Evolutionary conservation across 30 jellyfish, hydroid and myxozoan genomes (phyloP).

Genomic region (Chrysaora quinquecirrha): DNA sequence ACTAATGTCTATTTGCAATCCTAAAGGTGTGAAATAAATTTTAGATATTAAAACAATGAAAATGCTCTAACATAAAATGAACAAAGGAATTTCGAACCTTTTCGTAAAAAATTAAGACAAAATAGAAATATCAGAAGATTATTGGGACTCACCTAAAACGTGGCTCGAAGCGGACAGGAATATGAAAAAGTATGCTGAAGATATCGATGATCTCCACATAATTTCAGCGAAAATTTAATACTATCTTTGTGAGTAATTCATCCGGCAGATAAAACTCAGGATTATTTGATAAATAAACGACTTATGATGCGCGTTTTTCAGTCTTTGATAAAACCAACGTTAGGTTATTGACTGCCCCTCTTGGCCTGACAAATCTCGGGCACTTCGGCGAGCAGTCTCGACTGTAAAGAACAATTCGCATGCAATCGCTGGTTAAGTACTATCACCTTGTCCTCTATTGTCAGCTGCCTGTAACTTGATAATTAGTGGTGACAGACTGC

Average conservation of each 20-base stretch:
- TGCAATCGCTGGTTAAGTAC: conserved; percentile 55
- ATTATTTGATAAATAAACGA: not conserved
- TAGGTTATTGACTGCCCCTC: conserved; percentile 36
- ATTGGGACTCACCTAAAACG: not conserved
- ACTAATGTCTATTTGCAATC: no score
- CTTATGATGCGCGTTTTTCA: not conserved
- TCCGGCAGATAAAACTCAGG: not conserved
- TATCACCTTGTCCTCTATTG: conserved; percentile 26
- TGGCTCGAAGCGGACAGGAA: not conserved
- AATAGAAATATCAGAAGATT: no score
- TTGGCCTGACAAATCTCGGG: conserved; percentile 6
- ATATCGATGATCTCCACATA: conserved; percentile 1
- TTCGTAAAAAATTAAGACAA: not conserved
- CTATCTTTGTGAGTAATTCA: not conserved
- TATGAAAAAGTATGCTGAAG: not conserved
- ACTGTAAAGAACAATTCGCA: conserved; percentile 42
- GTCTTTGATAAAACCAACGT: not conserved
- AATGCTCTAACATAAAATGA: no score
- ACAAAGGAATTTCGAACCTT: not conserved
- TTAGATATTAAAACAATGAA: no score
- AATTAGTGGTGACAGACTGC: conserved; percentile 50
- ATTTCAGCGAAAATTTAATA: not conserved
- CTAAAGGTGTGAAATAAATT: no score
- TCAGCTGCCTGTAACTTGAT: conserved; percentile 54
- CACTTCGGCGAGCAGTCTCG: conserved; percentile 74